Conservation (phyloP, 2,113 vertebrate species). For the Engystomops pustulosus region DNA sequence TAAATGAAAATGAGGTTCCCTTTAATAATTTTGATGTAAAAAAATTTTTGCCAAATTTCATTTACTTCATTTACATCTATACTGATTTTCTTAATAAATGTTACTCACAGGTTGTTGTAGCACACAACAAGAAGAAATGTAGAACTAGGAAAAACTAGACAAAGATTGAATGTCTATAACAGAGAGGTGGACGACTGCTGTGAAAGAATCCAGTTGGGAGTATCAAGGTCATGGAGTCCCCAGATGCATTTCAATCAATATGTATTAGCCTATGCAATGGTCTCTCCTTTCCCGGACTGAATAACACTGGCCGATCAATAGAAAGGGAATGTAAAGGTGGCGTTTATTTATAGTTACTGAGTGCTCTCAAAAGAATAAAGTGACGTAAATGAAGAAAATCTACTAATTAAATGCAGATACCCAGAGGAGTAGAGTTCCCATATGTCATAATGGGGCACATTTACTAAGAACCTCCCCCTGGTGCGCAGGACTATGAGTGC, state of each 20-base stretch:
- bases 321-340: not conserved
- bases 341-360: slow-evolving; percentile 5
- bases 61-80: no score
- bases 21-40: no score
- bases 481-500: no score
- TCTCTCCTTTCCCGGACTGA: not conserved
- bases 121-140: not conserved
- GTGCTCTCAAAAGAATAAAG: not conserved
- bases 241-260: slow-evolving; percentile 43
- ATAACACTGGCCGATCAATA: slow-evolving; percentile 27
- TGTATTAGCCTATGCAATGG: slow-evolving; percentile 34
- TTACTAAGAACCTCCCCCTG: no score
- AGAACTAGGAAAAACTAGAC: slow-evolving; percentile 1
- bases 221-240: slow-evolving; percentile 38
- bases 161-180: slow-evolving; percentile 31
- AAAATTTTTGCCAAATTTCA: no score
- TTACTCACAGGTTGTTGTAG: not conserved
- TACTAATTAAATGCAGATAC: no score
- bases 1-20: no score
- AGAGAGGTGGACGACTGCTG: not conserved
- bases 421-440: no score
- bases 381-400: slow-evolving; percentile 7
- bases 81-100: no score
- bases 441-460: no score
- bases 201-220: slow-evolving; percentile 28